A percentile compares a stretch with the other conserved stretches of the same genome.
phyloP scores from a whole-genome alignment of 2,888 invertebrate species.

The Callimorpha dominula region DNA sequence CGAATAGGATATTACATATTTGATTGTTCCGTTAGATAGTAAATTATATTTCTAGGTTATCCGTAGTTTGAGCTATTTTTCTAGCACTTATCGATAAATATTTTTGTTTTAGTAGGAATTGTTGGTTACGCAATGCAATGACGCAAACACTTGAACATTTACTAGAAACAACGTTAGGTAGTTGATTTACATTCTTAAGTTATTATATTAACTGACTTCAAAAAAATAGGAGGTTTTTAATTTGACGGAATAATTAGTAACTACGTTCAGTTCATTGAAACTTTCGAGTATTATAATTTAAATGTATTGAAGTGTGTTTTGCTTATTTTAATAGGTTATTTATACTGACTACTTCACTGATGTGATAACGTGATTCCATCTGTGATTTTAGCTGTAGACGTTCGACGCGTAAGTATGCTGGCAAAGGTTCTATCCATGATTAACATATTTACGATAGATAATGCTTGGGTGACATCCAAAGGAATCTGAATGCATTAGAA shows the following conservation, averaged over 20 bases:
- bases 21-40: slow-evolving; percentile 30
- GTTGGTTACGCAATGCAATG: slow-evolving; percentile 43
- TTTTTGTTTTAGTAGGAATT: slow-evolving; percentile 34
- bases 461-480: slow-evolving; percentile 13
- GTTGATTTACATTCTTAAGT: background rate
- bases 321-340: too few relatives aligned
- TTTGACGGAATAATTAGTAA: too few relatives aligned
- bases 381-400: background rate
- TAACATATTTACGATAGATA: background rate
- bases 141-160: slow-evolving; percentile 41
- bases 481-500: slow-evolving; percentile 8
- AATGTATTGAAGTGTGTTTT: too few relatives aligned
- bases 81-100: slow-evolving; percentile 29
- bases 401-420: background rate
- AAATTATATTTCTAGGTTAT: slow-evolving; percentile 35
- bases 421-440: background rate
- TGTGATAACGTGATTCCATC: too few relatives aligned
- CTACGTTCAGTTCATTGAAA: too few relatives aligned
- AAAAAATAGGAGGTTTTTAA: background rate
- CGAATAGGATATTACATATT: slow-evolving; percentile 40
- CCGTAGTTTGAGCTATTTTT: slow-evolving; percentile 29
- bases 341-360: too few relatives aligned
- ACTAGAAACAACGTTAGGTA: slow-evolving; percentile 29
- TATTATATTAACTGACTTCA: slow-evolving; percentile 16
- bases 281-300: too few relatives aligned